Evolutionary conservation across 2,888 invertebrate genomes (phyloP).

Genomic region (Pristionchus maxplancki): DNA sequence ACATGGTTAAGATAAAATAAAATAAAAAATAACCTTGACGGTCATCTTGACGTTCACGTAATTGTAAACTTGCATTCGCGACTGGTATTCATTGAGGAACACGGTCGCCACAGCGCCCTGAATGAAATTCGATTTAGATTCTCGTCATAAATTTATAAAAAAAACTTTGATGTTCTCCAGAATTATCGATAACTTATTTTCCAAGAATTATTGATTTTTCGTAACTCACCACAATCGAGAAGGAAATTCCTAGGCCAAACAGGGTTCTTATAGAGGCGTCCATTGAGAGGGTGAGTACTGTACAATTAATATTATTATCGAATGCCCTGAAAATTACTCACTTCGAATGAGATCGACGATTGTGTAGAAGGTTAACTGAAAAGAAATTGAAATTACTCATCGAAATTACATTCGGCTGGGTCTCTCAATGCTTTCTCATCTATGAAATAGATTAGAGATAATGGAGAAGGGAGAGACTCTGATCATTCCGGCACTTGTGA

Average conservation of each 20-base stretch:
- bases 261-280: neutral
- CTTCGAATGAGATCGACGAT: neutral
- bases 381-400: neutral
- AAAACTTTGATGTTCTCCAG: no score
- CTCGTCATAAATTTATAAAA: no score
- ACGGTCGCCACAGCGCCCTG: neutral
- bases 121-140: no score
- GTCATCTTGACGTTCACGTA: neutral
- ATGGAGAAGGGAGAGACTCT: no score
- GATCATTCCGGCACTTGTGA: no score
- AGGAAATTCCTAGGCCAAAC: neutral
- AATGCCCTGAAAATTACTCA: neutral
- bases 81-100: neutral
- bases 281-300: neutral
- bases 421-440: no score
- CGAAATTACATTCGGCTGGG: no score
- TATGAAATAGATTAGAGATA: no score
- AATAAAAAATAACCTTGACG: neutral
- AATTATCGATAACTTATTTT: no score
- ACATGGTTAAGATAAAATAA: no score
- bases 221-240: neutral
- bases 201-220: no score
- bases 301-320: neutral
- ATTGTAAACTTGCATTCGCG: neutral
- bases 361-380: neutral